Evolutionary conservation across 2,797 vertebrate genomes (phyloP).

Genomic region (Allobates femoralis): DNA sequence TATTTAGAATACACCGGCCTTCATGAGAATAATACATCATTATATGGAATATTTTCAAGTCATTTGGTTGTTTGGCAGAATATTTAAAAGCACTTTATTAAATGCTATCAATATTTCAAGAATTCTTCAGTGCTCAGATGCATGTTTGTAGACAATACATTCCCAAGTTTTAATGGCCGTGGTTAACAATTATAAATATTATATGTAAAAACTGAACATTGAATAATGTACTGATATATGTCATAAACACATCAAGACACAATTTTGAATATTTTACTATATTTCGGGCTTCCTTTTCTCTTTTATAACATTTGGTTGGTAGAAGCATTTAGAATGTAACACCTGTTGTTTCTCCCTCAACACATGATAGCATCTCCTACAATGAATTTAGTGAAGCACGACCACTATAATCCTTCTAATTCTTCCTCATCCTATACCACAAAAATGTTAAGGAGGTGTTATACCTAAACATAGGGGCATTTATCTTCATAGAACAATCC

Average conservation of each 20-base stretch:
- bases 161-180: conserved; percentile 70
- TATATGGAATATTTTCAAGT: not conserved
- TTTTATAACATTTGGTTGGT: conserved; percentile 5
- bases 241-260: conserved; percentile 83
- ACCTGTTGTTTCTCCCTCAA: conserved; percentile 69
- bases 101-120: conserved; percentile 11
- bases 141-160: conserved; percentile 72
- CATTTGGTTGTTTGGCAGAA: not conserved
- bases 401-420: conserved; percentile 61
- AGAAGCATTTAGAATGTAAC: conserved; percentile 61
- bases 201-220: conserved; percentile 74
- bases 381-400: conserved; percentile 63
- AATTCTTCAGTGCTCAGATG: conserved; percentile 66
- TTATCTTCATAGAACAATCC: conserved; percentile 52
- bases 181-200: conserved; percentile 74
- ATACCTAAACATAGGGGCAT: conserved; percentile 43
- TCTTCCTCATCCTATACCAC: conserved; percentile 56
- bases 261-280: conserved; percentile 69
- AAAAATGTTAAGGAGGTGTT: conserved; percentile 45
- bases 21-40: conserved; percentile 1
- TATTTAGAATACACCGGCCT: not conserved
- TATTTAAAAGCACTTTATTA: not conserved
- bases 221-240: conserved; percentile 88
- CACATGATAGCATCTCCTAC: conserved; percentile 69
- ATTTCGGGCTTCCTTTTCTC: not conserved